Base-by-base conservation (phyloP, 2,888 invertebrate species). In the Pandemis corylana region DNA sequence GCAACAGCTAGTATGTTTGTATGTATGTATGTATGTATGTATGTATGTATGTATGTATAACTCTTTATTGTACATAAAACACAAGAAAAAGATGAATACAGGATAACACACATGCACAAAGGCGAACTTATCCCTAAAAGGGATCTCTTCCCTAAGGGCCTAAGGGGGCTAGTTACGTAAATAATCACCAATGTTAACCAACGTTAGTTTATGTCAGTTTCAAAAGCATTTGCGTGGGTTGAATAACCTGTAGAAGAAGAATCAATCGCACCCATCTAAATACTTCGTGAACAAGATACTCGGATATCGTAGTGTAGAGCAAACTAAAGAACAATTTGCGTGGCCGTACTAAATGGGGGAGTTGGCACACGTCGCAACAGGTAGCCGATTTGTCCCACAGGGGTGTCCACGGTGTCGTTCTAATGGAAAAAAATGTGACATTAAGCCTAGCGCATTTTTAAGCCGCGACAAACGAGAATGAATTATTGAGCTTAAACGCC, bases 361-460 rank as follows among this genome's bases (percentile, higher is more conserved):
- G 79, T 79, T 78, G 79, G 82, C 89, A 86, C 86, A 87, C 88
- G 86, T 84, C 75, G 90, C 92, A 93, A 93, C 92, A 93, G 93
- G 93, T 93, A 87, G 91, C 83, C 92, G 90, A 91, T 92, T 91
- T 87, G 88, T 89, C 86, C 84, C 75, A 75, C 81, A 77, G 78
- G 79, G 78, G 81, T 84, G 88, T 84, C 87, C 81, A 85, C 83
- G 80, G 83, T 86, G 85, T 84, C 81, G 82, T 77, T 83, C 83
- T 92, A 90, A 91, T 91, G 89, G 89, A 91, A 92, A 91, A 71
- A 93, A 91, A 88, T 79, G 89, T 89, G 90, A 89, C 87, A 87
- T 86, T 84, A 88, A 87, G 84, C 84, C 84, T 82, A 64, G 74
- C 67, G 82, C 82, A 86, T 83, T 85, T 87, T 88, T 85, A 89